Conservation (phyloP, 2,797 vertebrate species). For the Onychomys leucogaster region DNA sequence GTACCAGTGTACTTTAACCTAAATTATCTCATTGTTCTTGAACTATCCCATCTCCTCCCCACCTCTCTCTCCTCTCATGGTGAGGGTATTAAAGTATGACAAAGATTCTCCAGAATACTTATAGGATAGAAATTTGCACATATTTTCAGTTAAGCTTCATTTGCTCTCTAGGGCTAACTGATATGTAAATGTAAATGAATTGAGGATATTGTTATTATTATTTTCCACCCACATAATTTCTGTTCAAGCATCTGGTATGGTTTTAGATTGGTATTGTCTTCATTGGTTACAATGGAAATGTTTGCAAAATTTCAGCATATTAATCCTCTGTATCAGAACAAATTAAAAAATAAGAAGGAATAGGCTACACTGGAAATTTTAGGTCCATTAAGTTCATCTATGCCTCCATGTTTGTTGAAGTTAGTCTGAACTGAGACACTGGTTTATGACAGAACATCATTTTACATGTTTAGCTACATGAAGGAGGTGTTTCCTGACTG, state of each 20-base stretch:
- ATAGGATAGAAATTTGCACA: conserved; percentile 14
- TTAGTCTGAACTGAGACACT: not conserved
- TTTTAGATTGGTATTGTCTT: conserved; percentile 31
- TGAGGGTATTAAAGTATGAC: not conserved
- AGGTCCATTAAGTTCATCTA: conserved; percentile 38
- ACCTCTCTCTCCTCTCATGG: too few relatives aligned
- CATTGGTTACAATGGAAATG: conserved; percentile 15
- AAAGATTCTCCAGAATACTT: conserved; percentile 38
- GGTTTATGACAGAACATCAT: not conserved
- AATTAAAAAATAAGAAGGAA: conserved; percentile 5
- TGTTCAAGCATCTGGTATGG: not conserved
- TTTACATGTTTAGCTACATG: not conserved
- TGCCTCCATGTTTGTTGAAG: not conserved
- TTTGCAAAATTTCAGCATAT: not conserved
- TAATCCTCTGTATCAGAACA: conserved; percentile 6
- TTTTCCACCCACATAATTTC: conserved; percentile 13
- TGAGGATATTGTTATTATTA: conserved; percentile 37
- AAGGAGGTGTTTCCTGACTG: not conserved
- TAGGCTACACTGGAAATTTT: not conserved
- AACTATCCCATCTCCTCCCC: not conserved
- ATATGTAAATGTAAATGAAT: not conserved
- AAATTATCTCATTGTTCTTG: conserved; percentile 43
- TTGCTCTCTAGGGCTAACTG: conserved; percentile 39
- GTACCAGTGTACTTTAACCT: not conserved
- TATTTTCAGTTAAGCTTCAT: conserved; percentile 43